Conservation (phyloP, 2,797 vertebrate species). For the Macrochelys suwanniensis region DNA sequence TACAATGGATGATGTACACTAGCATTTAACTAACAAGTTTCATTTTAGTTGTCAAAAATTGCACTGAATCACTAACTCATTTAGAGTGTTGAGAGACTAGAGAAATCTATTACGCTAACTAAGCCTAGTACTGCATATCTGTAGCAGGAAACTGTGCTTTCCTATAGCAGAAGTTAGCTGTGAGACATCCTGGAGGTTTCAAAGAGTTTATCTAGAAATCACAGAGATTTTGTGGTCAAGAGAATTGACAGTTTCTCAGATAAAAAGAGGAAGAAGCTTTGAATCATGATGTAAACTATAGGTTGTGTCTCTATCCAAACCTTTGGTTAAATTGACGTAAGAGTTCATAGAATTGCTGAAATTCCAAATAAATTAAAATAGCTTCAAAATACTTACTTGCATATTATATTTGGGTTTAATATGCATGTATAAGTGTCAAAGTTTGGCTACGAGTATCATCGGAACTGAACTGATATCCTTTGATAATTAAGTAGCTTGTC, state of each 20-base stretch:
- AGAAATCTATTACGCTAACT: neutral
- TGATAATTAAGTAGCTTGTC: neutral
- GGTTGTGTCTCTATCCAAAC: rapidly evolving
- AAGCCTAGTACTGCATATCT: neutral
- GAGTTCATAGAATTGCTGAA: neutral
- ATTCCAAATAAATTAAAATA: neutral
- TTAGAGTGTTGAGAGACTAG: neutral
- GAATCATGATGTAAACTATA: neutral
- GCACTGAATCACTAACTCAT: neutral
- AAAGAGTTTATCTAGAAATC: neutral
- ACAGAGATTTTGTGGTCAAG: neutral
- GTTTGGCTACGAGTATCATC: neutral
- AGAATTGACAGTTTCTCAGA: neutral
- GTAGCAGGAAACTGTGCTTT: neutral
- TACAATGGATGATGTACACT: neutral
- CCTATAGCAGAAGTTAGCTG: neutral
- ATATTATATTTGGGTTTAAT: neutral
- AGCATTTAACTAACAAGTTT: neutral
- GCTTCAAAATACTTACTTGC: too few species aligned
- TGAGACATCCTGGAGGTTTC: neutral
- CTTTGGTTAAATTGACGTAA: neutral
- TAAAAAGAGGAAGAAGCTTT: neutral
- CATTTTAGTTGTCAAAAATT: neutral
- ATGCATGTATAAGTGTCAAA: neutral
- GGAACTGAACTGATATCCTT: neutral